Evolutionary conservation across 2,113 vertebrate species (phyloP).

Genomic region (Phrynosoma platyrhinos): DNA sequence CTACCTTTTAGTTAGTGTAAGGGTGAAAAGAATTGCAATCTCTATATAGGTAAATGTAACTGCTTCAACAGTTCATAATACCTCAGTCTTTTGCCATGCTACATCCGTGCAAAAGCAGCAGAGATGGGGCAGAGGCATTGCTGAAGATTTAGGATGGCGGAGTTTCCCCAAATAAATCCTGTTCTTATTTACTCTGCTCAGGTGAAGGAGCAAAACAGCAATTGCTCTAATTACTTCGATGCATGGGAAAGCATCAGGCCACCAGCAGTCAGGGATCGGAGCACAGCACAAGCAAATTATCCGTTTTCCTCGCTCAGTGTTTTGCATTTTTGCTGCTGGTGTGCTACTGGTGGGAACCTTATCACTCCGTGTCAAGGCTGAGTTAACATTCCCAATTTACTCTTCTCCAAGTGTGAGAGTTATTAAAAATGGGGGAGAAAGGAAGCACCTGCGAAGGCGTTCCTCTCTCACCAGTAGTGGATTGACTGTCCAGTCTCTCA

Average conservation of each 20-base stretch:
- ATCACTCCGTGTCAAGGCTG: background rate
- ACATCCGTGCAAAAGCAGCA: too few relatives aligned
- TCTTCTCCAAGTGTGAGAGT: background rate
- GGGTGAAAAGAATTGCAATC: background rate
- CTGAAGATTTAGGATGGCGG: background rate
- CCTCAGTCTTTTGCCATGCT: background rate
- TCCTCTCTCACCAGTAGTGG: background rate
- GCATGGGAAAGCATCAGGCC: background rate
- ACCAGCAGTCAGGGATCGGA: background rate
- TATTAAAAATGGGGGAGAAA: too few relatives aligned
- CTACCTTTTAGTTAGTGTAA: background rate
- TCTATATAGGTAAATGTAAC: background rate
- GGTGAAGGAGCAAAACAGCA: background rate
- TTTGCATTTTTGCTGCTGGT: background rate
- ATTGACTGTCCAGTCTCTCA: too few relatives aligned
- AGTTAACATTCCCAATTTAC: background rate
- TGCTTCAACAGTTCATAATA: background rate
- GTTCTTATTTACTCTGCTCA: background rate
- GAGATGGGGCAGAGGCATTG: too few relatives aligned
- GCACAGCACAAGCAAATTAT: background rate
- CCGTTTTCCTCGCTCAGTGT: background rate
- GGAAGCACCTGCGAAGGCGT: background rate
- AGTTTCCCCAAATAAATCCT: background rate
- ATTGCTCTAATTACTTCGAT: background rate
- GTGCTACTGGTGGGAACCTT: background rate